Conservation (phyloP, 2,888 invertebrate species). For the Carabus problematicus region DNA sequence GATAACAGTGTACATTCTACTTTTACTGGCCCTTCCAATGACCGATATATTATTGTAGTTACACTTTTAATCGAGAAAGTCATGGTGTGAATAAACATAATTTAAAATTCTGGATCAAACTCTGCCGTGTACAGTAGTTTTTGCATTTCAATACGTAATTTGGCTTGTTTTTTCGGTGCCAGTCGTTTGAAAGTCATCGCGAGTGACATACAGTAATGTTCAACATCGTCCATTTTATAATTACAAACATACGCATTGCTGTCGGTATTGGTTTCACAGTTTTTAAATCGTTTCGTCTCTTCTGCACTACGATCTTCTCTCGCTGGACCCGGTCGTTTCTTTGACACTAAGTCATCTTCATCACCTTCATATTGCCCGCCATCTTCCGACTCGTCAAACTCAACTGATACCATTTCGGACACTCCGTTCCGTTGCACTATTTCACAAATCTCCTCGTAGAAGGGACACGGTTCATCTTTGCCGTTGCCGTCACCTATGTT, state of each 20-base stretch:
- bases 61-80: too few relatives aligned
- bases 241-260: slow-evolving; percentile 7
- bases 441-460: slow-evolving; percentile 36
- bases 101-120: slow-evolving; percentile 45
- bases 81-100: background rate
- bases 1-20: too few relatives aligned
- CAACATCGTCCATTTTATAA: slow-evolving; percentile 42
- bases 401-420: slow-evolving; percentile 10
- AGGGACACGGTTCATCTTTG: slow-evolving; percentile 31
- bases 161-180: slow-evolving; percentile 43
- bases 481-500: slow-evolving; percentile 37
- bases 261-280: slow-evolving; percentile 23
- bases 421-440: slow-evolving; percentile 24
- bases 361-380: background rate
- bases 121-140: slow-evolving; percentile 45
- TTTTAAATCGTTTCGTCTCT: slow-evolving; percentile 30
- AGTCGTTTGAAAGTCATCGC: slow-evolving; percentile 44
- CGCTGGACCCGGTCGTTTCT: slow-evolving; percentile 7
- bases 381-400: slow-evolving; percentile 30
- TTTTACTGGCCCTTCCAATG: too few relatives aligned
- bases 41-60: too few relatives aligned
- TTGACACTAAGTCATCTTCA: background rate
- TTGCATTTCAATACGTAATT: slow-evolving; percentile 46
- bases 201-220: slow-evolving; percentile 46
- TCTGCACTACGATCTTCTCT: slow-evolving; percentile 5